A percentile compares a stretch with the other conserved stretches of the same genome.
Conservation (phyloP, 2,113 vertebrate species). For the Salvator merianae region DNA sequence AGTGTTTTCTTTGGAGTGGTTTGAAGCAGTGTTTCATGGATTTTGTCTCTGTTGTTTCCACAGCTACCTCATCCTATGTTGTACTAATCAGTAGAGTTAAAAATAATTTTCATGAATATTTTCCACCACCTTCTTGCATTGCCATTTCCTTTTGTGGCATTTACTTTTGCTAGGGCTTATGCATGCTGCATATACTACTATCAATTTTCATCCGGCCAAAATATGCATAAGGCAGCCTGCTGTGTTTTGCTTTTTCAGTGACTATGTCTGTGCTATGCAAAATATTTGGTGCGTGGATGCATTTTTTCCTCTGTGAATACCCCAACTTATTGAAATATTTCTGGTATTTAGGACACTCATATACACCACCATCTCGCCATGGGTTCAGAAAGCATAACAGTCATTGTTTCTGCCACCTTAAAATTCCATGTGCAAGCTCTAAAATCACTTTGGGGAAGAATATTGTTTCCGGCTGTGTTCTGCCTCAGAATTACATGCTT, state of each 20-base stretch:
- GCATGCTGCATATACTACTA: neutral
- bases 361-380: neutral
- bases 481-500: too few species aligned
- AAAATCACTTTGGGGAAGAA: neutral
- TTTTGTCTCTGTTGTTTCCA: neutral
- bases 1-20: neutral
- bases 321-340: slow-evolving; percentile 6
- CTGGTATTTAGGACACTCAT: slow-evolving; percentile 15
- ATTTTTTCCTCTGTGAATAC: neutral
- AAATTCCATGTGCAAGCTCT: neutral
- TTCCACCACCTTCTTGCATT: neutral
- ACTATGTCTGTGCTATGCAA: neutral
- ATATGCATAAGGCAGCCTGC: neutral
- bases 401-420: neutral
- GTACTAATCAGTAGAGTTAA: neutral
- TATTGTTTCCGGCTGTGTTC: too few species aligned
- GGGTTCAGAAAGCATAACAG: neutral
- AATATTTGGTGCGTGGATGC: neutral
- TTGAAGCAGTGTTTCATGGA: neutral
- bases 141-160: neutral
- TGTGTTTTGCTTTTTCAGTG: neutral
- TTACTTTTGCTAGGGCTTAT: neutral
- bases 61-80: neutral
- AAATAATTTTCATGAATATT: neutral
- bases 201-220: neutral